Conservation (phyloP, 2,888 invertebrate species). For the Plutella xylostella region DNA sequence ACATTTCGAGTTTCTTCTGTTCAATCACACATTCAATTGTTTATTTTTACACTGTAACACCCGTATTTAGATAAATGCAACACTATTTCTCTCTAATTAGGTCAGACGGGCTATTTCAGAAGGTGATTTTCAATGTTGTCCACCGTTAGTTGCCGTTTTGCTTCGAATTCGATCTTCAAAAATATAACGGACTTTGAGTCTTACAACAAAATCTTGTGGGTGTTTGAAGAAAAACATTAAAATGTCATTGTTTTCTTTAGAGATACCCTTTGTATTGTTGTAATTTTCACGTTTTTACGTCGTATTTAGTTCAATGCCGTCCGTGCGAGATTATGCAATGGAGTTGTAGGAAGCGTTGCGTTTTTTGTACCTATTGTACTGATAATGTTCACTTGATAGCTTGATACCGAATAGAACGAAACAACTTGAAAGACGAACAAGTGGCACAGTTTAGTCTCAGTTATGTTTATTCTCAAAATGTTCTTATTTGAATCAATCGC, state of each 20-base stretch:
- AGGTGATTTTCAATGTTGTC: conserved; percentile 1
- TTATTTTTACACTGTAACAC: not conserved
- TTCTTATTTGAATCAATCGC: no score
- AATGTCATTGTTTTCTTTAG: not conserved
- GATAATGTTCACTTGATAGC: no score
- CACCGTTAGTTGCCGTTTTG: conserved; percentile 47
- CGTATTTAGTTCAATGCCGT: conserved; percentile 24
- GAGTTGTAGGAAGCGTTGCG: not conserved
- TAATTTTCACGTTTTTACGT: not conserved
- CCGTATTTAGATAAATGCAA: no score
- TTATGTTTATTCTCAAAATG: no score
- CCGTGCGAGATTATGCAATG: conserved; percentile 27
- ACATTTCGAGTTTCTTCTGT: no score
- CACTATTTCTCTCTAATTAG: no score
- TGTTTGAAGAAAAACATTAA: conserved; percentile 34
- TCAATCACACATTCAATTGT: no score
- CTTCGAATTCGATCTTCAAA: conserved; percentile 66
- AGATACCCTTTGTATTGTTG: not conserved
- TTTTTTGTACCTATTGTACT: not conserved
- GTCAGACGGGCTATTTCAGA: not conserved
- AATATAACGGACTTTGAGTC: conserved; percentile 48
- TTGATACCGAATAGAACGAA: no score
- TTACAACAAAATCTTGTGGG: conserved; percentile 30
- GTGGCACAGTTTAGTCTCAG: no score
- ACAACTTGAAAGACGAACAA: no score